Evolutionary conservation across 2,113 vertebrate genomes (phyloP), one percentile per base, ranked within the genome.

Genomic region (Tetraodon nigroviridis): DNA sequence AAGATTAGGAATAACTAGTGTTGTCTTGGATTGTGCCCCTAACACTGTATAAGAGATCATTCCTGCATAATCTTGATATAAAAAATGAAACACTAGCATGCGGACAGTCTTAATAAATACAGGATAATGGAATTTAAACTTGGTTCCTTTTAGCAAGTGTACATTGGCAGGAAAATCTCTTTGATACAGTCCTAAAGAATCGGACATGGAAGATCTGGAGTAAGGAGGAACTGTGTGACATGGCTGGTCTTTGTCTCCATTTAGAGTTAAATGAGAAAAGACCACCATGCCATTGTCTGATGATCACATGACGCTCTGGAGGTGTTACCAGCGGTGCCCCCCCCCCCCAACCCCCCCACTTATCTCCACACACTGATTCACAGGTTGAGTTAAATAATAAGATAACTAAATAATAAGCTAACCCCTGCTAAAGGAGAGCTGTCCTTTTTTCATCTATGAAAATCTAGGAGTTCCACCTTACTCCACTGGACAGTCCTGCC

Each of bases 171-270:
- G 87, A 92, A 90, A 80, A 89, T 92, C 61, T 81, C 79, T 47
- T 77, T 51, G 85, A 92, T 95, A 81, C 86, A 87, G 85, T 71
- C 40, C 16, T 29, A 70, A 68, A 50, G 24, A 52, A 44, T 66
- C 50, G 81, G 78, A 84, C 79, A 82, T 50, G 75, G 76, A 75
- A 81, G 83, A 86, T 86, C 73, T 74, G 80, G 80, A 78, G 86
- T 89, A 82, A 86, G 88, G 88, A 81, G 88, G 87, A 90, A 90
- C 87, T 89, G 82, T 84, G 88, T 93, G 92, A 84, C 88, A 88
- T 93, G 90, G 90, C 86, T 80, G 84, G 83, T 83, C 83, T 82
- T 85, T 71, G 80, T 85, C 86, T 87, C 79, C 68, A 87, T 85
- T 55, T 12, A 15, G 41, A 73, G 47, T 64, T 51, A 77, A 89